Base-by-base conservation (phyloP, 2,113 vertebrate species). In the Microcebus murinus region DNA sequence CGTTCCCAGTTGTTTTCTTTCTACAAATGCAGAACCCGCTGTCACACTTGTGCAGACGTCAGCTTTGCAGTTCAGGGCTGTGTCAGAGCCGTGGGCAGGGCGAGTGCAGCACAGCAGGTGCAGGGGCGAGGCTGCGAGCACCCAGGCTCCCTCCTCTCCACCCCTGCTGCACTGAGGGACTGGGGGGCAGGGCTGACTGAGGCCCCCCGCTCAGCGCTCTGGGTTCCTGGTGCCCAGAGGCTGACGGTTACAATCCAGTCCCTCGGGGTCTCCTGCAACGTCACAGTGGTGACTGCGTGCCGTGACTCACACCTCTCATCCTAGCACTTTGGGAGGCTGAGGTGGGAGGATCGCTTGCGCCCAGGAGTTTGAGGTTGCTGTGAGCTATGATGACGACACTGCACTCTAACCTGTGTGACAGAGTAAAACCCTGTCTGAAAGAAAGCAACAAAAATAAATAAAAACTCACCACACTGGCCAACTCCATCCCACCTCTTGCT, bases 401-500 rank as follows among this genome's bases (percentile, higher is more conserved):
- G 25, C 8, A 61, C 23, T 25, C 25, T 27, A 61, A 25, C 9
- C 59, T 27, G 59, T 9, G 23, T 61, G 59, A 61, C 59, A 61
- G 23, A 36, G 36, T 36, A 0, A 61, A 3, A 61, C 23, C 8
- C 59, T 4, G 9, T 61, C 25, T 61, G 9, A 61, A 10, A 61
- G 25, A 61, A 61, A 61, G 9, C 59, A 27, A 61, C 23, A 61
- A 61, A 61, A 61, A 27, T 27, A 59, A 59, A 59, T 8, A 59
- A 59, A 59, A 59, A 59, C 57, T 8, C 57, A 59, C 23, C 23
- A 25, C 29, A 45, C 20, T n/a, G 13, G 1, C 34, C 29, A 31
- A 27, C 1, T 15, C 36, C 13, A 59, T 39, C 25, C 13, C 50
- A 50, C 34, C 7, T 52, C 2, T 2, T 27, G 8, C 3, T 0